These are phyloP conservation scores for Drosophila azteca DNA, from an alignment of 1,140 invertebrate genomes.

Conservation along the genomic window DNA sequence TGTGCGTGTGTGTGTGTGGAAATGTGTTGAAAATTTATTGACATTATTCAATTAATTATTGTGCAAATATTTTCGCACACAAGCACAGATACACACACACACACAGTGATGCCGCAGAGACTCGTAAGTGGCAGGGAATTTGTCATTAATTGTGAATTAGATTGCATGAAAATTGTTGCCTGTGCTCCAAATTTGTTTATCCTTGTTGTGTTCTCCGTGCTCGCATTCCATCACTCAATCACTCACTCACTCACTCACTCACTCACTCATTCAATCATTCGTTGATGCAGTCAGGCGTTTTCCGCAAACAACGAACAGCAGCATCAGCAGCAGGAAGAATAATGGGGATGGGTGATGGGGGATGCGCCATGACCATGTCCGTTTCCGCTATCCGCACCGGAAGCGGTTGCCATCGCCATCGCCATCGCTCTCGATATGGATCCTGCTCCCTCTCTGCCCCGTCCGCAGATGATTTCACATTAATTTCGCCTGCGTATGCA, in stretches of 20 bases:
- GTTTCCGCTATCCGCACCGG: slow-evolving; percentile 61
- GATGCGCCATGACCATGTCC: slow-evolving; percentile 65
- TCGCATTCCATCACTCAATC: slow-evolving; percentile 36
- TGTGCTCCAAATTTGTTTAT: slow-evolving; percentile 54
- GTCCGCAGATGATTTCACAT: slow-evolving; percentile 61
- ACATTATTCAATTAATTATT: slow-evolving; percentile 84
- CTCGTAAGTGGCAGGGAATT: slow-evolving; percentile 78
- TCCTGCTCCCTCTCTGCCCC: slow-evolving; percentile 1
- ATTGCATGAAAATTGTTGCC: slow-evolving; percentile 74
- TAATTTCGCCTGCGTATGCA: slow-evolving; percentile 79
- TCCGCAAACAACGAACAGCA: slow-evolving; percentile 43
- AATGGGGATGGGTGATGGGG: slow-evolving; percentile 22
- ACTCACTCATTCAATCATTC: slow-evolving; percentile 55
- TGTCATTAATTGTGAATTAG: slow-evolving; percentile 82
- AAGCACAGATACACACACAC: slow-evolving; percentile 34
- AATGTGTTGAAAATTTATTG: slow-evolving; percentile 83
- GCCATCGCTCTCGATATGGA: slow-evolving; percentile 26
- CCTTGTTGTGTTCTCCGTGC: slow-evolving; percentile 37
- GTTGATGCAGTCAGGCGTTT: slow-evolving; percentile 70
- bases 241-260: slow-evolving; percentile 33
- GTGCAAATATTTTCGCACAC: slow-evolving; percentile 81
- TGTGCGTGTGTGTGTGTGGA: slow-evolving; percentile 49
- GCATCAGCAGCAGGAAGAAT: neutral
- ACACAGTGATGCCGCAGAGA: neutral
- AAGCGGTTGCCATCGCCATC: slow-evolving; percentile 34